Evolutionary conservation across 2,113 vertebrate species (phyloP), one percentile per base, ranked within the genome.

Genomic region (Buteo buteo): DNA sequence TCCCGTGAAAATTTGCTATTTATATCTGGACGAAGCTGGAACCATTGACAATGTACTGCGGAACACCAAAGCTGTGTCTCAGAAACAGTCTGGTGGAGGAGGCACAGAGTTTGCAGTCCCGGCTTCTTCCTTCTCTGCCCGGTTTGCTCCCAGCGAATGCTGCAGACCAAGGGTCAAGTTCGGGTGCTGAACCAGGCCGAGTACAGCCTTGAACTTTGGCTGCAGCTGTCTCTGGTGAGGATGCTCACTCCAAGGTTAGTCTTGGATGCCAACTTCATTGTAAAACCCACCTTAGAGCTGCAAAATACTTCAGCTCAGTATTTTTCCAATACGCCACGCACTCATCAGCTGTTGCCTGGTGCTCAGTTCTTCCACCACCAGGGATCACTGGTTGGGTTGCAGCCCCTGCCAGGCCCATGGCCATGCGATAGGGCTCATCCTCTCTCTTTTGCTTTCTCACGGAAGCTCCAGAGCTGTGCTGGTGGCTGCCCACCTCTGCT

Each of bases 41-140:
- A 7, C 29, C 5, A 0, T 7, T 28, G 66, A 8, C 4, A 9
- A 6, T 1, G 1, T 2, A 3, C 54, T 9, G 65, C 1, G 18
- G 45, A 44, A 16, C 2, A 21, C 3, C 32, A 8, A 10, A 7
- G 11, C 65, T 10, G 19, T 4, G 13, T 4, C 36, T 50, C 29
- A 18, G 54, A 12, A 36, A 1, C 31, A 6, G 21, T 11, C 50
- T 10, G 36, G 42, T 5, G 29, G 49, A 54, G 70, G 22, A 19
- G 36, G 22, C 6, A 0, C 0, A 4, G 62, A 4, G 29, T 19
- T 16, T 7, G 7, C 36, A 9, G 59, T 4, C 55, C 67, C 9
- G 52, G 2, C 34, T 34, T 10, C 55, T 8, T 42, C 59, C 62
- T 61, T 6, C 61, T 26, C 77, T 26, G 58, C 77, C 67, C 3